These are phyloP conservation scores for Danaus melanippus DNA, from an alignment of 1,140 invertebrate genomes.

Conservation along the genomic window DNA sequence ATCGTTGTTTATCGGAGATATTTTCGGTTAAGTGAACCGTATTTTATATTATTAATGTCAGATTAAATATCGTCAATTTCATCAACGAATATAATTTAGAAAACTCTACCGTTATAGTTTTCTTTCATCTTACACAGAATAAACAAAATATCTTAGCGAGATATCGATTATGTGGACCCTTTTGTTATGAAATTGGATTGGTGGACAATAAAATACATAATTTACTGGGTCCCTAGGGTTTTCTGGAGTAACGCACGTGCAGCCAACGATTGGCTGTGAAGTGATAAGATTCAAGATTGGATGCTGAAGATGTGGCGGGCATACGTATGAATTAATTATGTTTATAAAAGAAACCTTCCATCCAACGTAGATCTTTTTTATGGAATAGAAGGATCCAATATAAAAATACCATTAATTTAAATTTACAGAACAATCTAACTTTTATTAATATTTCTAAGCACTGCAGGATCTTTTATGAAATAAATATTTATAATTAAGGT, in stretches of 20 bases:
- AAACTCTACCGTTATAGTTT: neutral
- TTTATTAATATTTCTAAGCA: too few species aligned
- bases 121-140: neutral
- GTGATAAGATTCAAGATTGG: conserved; percentile 16
- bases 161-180: conserved; percentile 31
- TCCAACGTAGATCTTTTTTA: too few species aligned
- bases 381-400: too few species aligned
- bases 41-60: too few species aligned
- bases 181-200: conserved; percentile 61
- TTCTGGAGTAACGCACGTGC: conserved; percentile 56
- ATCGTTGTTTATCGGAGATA: too few species aligned
- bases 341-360: neutral
- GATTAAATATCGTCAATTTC: too few species aligned
- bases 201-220: conserved; percentile 67
- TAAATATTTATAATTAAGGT: too few species aligned
- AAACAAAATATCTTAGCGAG: neutral
- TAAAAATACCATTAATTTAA: too few species aligned
- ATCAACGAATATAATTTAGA: too few species aligned
- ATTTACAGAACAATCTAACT: too few species aligned
- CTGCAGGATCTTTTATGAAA: too few species aligned
- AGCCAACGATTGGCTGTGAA: conserved; percentile 29
- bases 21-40: too few species aligned
- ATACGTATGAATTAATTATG: conserved; percentile 21
- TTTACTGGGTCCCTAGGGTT: conserved; percentile 40
- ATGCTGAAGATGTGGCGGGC: conserved; percentile 9